These are phyloP conservation scores for Microchirus variegatus DNA, from an alignment of 2,797 vertebrate species.

Conservation along the genomic window DNA sequence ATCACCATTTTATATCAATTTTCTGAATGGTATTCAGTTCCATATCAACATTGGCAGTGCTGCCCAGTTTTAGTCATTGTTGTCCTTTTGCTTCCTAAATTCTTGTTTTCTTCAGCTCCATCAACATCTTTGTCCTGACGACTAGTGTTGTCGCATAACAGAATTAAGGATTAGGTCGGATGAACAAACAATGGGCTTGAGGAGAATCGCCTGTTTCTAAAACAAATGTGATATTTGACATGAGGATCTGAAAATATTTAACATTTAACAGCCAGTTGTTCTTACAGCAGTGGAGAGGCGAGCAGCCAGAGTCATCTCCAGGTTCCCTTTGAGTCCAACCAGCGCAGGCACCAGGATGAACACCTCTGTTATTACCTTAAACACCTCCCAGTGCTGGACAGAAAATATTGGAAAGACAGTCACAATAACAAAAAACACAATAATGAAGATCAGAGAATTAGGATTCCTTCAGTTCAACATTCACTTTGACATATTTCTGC, in stretches of 20 bases:
- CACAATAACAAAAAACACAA: background rate
- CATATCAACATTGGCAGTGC: too few relatives aligned
- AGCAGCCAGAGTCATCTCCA: slow-evolving; percentile 97
- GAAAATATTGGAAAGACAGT: background rate
- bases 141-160: too few relatives aligned
- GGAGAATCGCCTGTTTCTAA: too few relatives aligned
- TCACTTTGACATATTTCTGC: background rate
- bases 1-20: too few relatives aligned
- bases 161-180: too few relatives aligned
- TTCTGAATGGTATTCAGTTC: too few relatives aligned
- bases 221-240: background rate
- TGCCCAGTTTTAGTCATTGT: too few relatives aligned
- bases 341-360: slow-evolving; percentile 95
- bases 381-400: slow-evolving; percentile 94
- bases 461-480: background rate
- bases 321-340: slow-evolving; percentile 96
- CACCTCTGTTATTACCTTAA: slow-evolving; percentile 90
- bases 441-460: background rate
- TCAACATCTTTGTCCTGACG: too few relatives aligned
- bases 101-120: too few relatives aligned
- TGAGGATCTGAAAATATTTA: background rate
- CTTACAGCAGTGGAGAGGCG: slow-evolving; percentile 97
- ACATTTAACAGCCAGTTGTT: slow-evolving; percentile 1
- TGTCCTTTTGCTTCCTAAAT: too few relatives aligned
- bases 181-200: too few relatives aligned